Evolutionary conservation across 37 sponge, comb jelly and placozoan species (phyloP).

Genomic region (Halichondria panicea): DNA sequence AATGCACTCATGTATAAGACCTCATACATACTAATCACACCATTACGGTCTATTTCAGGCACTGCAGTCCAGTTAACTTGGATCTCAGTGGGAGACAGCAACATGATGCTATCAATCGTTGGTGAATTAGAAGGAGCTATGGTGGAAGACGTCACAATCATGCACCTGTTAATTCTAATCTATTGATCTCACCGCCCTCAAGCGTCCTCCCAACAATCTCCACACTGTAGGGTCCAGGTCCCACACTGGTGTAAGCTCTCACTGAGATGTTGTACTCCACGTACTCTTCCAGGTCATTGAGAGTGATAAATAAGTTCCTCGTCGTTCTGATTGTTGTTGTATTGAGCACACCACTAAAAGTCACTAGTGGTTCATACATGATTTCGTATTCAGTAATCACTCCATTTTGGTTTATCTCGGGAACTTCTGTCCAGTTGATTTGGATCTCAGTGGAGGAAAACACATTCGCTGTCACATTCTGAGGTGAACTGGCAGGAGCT

Average conservation of each 20-base stretch:
- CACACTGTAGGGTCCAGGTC: slow-evolving; percentile 4
- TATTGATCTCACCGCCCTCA: slow-evolving; percentile 8
- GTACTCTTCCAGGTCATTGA: slow-evolving; percentile 15
- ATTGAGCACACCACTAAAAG: background rate
- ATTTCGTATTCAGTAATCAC: slow-evolving; percentile 1
- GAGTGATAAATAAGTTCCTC: background rate
- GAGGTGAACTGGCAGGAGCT: too few species aligned
- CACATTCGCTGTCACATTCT: too few species aligned
- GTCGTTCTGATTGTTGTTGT: slow-evolving; percentile 3
- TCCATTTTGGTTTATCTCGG: slow-evolving; percentile 27
- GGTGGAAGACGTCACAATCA: background rate
- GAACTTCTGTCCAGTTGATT: slow-evolving; percentile 27
- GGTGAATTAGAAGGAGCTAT: slow-evolving; percentile 30
- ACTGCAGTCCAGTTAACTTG: slow-evolving; percentile 8
- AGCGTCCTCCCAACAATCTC: slow-evolving; percentile 3
- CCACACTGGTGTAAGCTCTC: slow-evolving; percentile 7
- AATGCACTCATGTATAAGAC: background rate
- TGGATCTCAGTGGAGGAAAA: too few species aligned
- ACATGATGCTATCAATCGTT: background rate
- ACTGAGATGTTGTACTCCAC: slow-evolving; percentile 32
- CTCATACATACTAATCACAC: background rate
- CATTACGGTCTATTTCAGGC: slow-evolving; percentile 1
- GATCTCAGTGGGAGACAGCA: slow-evolving; percentile 4
- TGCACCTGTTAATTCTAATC: background rate
- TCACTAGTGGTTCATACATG: too few species aligned